These are phyloP conservation scores for Microtus richardsoni DNA, from an alignment of 2,113 vertebrate genomes.

Conservation along the genomic window DNA sequence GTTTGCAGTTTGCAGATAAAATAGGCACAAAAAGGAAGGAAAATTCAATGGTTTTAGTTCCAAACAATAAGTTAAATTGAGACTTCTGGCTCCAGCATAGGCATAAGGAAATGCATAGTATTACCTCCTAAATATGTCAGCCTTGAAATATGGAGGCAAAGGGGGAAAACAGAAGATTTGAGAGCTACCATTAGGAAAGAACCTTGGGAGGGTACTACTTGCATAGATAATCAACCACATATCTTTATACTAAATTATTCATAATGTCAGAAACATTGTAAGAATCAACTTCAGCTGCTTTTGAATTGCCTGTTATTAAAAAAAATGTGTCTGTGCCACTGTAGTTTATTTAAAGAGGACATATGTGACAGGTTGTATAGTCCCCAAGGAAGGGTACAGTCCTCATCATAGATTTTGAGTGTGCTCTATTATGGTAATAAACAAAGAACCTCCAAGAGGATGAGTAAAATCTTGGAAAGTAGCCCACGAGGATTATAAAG, in stretches of 20 bases:
- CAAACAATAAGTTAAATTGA: neutral
- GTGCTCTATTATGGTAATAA: neutral
- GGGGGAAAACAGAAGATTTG: neutral
- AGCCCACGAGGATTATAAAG: neutral
- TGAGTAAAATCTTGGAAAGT: no score
- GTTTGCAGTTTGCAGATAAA: neutral
- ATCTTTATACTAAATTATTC: neutral
- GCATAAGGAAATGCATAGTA: neutral
- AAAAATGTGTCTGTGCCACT: neutral
- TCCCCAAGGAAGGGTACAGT: neutral
- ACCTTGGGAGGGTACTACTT: neutral
- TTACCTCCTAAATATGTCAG: neutral
- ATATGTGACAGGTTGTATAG: neutral
- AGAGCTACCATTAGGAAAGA: conserved; percentile 31
- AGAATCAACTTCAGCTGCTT: neutral
- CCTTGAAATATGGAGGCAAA: neutral
- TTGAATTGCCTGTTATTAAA: neutral
- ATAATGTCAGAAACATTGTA: neutral
- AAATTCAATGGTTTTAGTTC: neutral
- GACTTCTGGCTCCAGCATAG: neutral
- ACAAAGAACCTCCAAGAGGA: neutral
- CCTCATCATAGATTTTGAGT: neutral
- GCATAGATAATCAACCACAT: neutral
- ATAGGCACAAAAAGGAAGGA: neutral
- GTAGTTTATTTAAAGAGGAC: neutral